A percentile compares a stretch with the other conserved stretches of the same genome.
Conservation (phyloP, 2,888 invertebrate genomes). For the Rotaria socialis region DNA sequence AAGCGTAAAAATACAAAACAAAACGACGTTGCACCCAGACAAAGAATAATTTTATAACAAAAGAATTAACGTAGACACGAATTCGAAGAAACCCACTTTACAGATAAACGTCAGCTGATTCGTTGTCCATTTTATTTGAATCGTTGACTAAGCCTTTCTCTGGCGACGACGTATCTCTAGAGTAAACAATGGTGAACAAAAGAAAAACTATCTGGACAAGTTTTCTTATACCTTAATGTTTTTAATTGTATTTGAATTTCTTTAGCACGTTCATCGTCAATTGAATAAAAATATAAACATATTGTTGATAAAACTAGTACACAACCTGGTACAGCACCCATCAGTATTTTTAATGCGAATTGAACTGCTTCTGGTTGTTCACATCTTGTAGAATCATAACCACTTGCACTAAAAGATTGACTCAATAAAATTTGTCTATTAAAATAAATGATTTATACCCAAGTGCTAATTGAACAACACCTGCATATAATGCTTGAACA, state of each 20-base stretch:
- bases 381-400: neutral
- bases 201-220: neutral
- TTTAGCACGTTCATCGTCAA: neutral
- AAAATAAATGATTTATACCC: neutral
- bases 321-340: neutral
- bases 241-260: neutral
- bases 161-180: neutral
- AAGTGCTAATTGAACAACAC: constrained; percentile 38
- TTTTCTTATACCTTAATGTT: neutral
- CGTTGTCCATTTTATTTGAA: too few species aligned
- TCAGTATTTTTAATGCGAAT: neutral
- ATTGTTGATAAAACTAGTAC: neutral
- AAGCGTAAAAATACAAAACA: too few species aligned
- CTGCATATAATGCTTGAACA: constrained; percentile 39
- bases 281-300: neutral
- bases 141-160: too few species aligned
- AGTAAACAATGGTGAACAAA: neutral
- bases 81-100: too few species aligned
- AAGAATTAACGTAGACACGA: too few species aligned
- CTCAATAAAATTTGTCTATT: neutral
- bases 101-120: too few species aligned
- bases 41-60: too few species aligned
- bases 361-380: neutral
- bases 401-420: neutral
- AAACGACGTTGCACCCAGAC: too few species aligned